Base-by-base conservation (phyloP, 1,140 invertebrate genomes). In the Lethrus apterus region DNA sequence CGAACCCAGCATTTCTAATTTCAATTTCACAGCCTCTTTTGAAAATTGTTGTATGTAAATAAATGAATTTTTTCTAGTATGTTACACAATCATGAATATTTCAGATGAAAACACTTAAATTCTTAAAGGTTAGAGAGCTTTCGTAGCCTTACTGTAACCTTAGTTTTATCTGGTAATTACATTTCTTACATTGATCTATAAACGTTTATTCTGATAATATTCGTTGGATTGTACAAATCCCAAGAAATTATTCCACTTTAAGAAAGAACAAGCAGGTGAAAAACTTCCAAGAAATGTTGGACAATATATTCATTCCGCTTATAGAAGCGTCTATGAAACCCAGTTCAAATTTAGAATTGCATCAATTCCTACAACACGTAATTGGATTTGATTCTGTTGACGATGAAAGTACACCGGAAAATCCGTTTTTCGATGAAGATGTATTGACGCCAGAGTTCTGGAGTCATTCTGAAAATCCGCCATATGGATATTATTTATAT, bases 311-410 rank as follows among this genome's bases (percentile, higher is more conserved):
- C 71, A 66, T 86, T 54, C 97, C 97, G 15, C 70, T 99, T 15
- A 97, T 99, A 71, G 91, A 97, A 73, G 92, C 83, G 2, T 98
- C 97, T 4, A 93, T 92, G 54, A 81, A 95, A 65, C 93, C 97
- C 1, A 81, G 77, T 43, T 80, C 80, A 51, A 93, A 99, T 72
- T 89, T 94, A 9, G 88, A 98, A 52, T 70, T 99, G 14, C 90
- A 98, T 71, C 83, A 83, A 55, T 99, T 99, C 63, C 73, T 96
- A 1, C 80, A 86, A 48, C 72, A 96, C 79, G 87, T 98, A 3
- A 84, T 93, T 46, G 96, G 94, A 7, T 93, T 99, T 68, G 96
- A 99, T 75, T 98, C 93, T 4, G 96, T 99, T 2, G 97, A 99
- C 64, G 97, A 99, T 67, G 97, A 99, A 71, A 96, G 93, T 23